Percentiles rank a stretch among this genome's conserved stretches.
These are phyloP conservation scores for Petroica traversi DNA, from an alignment of 2,113 vertebrate genomes.

Conservation along the genomic window DNA sequence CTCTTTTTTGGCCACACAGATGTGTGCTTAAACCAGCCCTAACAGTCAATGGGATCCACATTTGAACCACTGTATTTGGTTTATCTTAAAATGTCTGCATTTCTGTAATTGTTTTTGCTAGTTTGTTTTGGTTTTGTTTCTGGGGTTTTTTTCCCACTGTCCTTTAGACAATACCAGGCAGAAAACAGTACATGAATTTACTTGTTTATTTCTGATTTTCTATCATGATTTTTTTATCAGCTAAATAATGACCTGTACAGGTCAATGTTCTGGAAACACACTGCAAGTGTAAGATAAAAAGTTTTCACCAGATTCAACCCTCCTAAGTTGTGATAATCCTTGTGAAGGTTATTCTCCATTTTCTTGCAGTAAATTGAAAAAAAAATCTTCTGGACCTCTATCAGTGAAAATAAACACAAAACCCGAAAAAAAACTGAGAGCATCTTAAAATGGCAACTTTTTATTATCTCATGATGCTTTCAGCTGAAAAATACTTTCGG, in stretches of 20 bases:
- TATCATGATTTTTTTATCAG: not conserved
- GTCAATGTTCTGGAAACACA: not conserved
- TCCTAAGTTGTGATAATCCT: not conserved
- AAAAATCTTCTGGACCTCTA: not conserved
- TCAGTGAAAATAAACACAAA: not conserved
- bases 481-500: not conserved
- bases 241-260: not conserved
- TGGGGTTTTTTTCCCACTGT: not conserved
- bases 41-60: not conserved
- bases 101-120: not conserved
- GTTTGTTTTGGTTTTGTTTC: no score
- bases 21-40: not conserved
- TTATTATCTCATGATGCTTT: not conserved
- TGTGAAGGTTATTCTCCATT: not conserved
- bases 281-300: not conserved
- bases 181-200: not conserved
- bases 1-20: not conserved
- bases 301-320: not conserved
- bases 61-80: not conserved
- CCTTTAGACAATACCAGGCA: not conserved
- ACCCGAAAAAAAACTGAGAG: not conserved
- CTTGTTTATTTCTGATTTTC: not conserved
- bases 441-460: not conserved
- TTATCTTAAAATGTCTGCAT: not conserved
- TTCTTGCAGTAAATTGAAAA: not conserved